Evolutionary conservation across 2,888 invertebrate genomes (phyloP), one percentile per base, ranked within the genome.

Genomic region (Oxycera nigricornis): DNA sequence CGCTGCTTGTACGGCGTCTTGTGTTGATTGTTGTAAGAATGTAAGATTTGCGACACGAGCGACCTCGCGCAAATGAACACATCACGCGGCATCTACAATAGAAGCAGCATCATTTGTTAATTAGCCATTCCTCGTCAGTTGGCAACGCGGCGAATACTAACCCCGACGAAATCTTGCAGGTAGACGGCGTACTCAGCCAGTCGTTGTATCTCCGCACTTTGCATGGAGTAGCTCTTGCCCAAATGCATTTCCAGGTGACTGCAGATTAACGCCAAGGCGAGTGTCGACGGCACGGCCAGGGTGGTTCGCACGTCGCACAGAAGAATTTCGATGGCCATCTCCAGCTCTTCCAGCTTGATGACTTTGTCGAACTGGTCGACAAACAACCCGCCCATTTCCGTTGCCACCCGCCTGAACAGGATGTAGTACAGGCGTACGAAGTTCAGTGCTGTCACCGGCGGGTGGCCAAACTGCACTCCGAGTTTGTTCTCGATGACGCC

Each of bases 401-500:
- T 84, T 41, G 89, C 88, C 73, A 88, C 85, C 76, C 87, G 87
- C 77, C 87, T 86, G 79, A 92, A 88, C 81, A 93, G 87, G 30
- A 87, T 84, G 72, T 90, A 87, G 82, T 91, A 88, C 78, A 93
- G 86, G 17, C 90, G 88, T 80, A 94, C 87, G 87, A 92, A 93
- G 82, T 90, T 89, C 76, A 91, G 87, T 68, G 91, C 87, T 0
- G 91, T 91, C 76, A 90, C 86, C 2, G 89, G 88, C 68, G 88
- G 85, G 70, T 88, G 87, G 73, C 88, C 88, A 77, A 87, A 87
- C 77, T 87, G 86, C 77, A 90, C 88, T 78, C 90, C 90, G 80
- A 94, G 88, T 86, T 96, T 96, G 85, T 91, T 90, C 22, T 88
- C 89, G 80, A 96, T 90, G 75, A 95, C 91, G 75, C 90, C 89